Evolutionary conservation across 2,113 vertebrate genomes (phyloP), one percentile per base, ranked within the genome.

Genomic region (Scomber japonicus): DNA sequence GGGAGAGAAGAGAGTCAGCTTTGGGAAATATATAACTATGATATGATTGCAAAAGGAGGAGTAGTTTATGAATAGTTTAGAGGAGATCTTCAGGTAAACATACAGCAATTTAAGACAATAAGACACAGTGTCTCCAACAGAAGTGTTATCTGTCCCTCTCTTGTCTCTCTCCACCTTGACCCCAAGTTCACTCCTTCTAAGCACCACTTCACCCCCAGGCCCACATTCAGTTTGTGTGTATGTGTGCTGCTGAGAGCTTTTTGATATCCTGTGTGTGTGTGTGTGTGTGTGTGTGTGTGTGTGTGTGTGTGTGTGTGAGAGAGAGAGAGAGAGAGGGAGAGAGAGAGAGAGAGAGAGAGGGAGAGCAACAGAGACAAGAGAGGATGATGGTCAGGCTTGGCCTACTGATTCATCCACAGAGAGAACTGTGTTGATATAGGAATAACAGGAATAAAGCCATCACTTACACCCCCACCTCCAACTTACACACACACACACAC

Each of bases 341-440:
- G 65, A 57, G 51, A 35, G 24, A 54, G 53, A 67, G 53, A 71
- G 63, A 44, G 72, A 15, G 56, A 7, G 24, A 75, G 55, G 84
- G 48, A 75, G 49, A 40, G 35, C 35, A 40, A 40, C 35, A 51
- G 61, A 86, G 86, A 90, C 83, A 76, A 90, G 79, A 87, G 83
- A 90, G 65, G 86, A 85, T 86, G 91, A 86, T 89, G 81, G 87
- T 89, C 88, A 86, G 76, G 67, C 71, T 81, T 80, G 85, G 81
- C 77, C 84, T 82, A 72, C 87, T 92, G 90, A 89, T 88, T 92
- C 88, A 92, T 83, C 83, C 76, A 86, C 81, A 90, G 84, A 89
- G 84, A 85, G 84, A 83, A 71, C 51, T 64, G 75, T 88, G 88
- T 81, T 88, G 88, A 81, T 84, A 87, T 80, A 83, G 83, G 80